These are phyloP conservation scores for Neodiprion virginianus DNA, from an alignment of 1,140 invertebrate genomes.

Conservation along the genomic window DNA sequence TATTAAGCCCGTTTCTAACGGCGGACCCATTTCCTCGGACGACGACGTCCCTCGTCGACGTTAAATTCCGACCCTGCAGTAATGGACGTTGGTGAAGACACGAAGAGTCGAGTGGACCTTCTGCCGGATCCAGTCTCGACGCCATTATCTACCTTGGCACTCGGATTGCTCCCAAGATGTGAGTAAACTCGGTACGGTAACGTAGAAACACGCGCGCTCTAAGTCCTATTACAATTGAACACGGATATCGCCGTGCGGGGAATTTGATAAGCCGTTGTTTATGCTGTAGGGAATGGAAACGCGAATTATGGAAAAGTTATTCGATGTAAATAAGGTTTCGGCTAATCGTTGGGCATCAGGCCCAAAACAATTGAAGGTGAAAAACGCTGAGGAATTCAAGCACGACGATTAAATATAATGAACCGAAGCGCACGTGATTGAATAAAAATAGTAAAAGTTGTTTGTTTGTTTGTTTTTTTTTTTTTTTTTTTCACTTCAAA, in stretches of 20 bases:
- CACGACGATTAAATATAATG: too few relatives aligned
- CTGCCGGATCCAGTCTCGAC: neutral
- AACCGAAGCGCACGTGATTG: too few relatives aligned
- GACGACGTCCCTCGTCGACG: slow-evolving; percentile 48
- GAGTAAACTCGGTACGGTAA: slow-evolving; percentile 21
- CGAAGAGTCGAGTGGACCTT: slow-evolving; percentile 27
- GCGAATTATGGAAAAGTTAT: too few relatives aligned
- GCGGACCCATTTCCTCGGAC: slow-evolving; percentile 42
- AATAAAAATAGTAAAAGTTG: too few relatives aligned
- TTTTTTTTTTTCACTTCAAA: too few relatives aligned
- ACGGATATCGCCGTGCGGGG: slow-evolving; percentile 7
- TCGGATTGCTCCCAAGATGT: slow-evolving; percentile 19
- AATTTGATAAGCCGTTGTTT: too few relatives aligned
- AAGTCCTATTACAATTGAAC: slow-evolving; percentile 1
- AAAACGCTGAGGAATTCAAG: too few relatives aligned
- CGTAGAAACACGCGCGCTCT: slow-evolving; percentile 20
- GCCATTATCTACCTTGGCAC: neutral
- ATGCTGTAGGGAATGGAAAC: too few relatives aligned
- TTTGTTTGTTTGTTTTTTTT: too few relatives aligned
- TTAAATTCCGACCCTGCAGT: slow-evolving; percentile 53
- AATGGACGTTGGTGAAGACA: slow-evolving; percentile 33
- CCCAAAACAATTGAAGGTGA: too few relatives aligned
- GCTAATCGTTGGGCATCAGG: too few relatives aligned
- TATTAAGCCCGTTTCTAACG: slow-evolving; percentile 54
- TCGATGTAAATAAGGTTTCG: too few relatives aligned